Evolutionary conservation across 2,113 vertebrate genomes (phyloP).

Genomic region (Himantopus leucocephalus): DNA sequence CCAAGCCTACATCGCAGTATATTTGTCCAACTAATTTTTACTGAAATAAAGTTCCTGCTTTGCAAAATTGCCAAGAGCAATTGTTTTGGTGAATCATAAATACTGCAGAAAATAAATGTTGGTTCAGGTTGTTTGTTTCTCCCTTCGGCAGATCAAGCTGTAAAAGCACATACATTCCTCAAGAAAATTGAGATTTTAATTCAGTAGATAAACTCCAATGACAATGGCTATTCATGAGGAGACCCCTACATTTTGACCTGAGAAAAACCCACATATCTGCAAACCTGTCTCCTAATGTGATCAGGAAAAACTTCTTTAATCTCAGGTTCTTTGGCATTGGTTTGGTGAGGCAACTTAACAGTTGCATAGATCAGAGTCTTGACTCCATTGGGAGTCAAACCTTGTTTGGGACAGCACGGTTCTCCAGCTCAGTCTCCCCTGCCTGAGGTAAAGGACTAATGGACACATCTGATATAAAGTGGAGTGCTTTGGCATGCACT

Average conservation of each 20-base stretch:
- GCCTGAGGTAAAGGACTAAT: background rate
- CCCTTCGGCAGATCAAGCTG: background rate
- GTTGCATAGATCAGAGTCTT: background rate
- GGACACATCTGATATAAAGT: background rate
- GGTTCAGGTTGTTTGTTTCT: slow-evolving; percentile 46
- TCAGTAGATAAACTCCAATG: background rate
- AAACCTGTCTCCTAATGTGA: background rate
- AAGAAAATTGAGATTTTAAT: background rate
- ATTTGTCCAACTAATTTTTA: slow-evolving; percentile 59
- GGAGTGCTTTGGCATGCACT: background rate
- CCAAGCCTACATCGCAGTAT: background rate
- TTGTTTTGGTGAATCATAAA: slow-evolving; percentile 72
- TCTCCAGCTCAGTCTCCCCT: background rate
- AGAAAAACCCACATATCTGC: background rate
- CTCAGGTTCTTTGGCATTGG: background rate
- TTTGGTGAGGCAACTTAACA: background rate
- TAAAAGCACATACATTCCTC: background rate
- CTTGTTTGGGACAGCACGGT: background rate
- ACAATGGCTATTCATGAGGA: background rate
- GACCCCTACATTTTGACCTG: background rate
- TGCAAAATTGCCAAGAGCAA: slow-evolving; percentile 47
- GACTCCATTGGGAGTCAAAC: background rate
- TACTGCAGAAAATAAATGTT: slow-evolving; percentile 59
- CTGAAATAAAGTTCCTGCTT: slow-evolving; percentile 43
- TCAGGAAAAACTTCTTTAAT: background rate